phyloP scores from a whole-genome alignment of 2,113 vertebrate genomes.

The Muntiacus reevesi region DNA sequence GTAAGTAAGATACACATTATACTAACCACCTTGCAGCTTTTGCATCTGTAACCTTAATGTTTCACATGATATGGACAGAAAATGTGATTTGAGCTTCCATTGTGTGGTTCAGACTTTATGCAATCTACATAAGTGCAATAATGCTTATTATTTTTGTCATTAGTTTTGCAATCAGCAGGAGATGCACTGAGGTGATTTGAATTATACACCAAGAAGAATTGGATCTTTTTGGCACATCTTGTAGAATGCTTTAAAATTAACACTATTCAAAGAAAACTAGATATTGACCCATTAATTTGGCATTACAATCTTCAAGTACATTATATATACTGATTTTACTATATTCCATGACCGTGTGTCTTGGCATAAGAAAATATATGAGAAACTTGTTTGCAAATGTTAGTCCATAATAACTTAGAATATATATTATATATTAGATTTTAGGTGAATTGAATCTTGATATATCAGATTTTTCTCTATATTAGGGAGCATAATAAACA shows the following conservation, averaged over 20 bases:
- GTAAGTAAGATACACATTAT: background rate
- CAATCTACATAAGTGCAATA: background rate
- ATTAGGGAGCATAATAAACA: background rate
- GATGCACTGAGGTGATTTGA: background rate
- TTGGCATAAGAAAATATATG: background rate
- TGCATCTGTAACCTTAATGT: background rate
- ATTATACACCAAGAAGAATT: constrained; percentile 35
- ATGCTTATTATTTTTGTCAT: background rate
- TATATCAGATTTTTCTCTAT: background rate
- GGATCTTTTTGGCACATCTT: background rate
- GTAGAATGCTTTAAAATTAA: constrained; percentile 39
- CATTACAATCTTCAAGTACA: background rate
- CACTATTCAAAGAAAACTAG: background rate
- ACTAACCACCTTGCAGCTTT: background rate
- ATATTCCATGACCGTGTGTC: background rate
- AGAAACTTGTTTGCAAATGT: constrained; percentile 15
- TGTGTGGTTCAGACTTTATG: background rate
- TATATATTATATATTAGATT: background rate
- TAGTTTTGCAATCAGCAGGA: constrained; percentile 33
- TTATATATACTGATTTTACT: constrained; percentile 16
- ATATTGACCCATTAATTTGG: background rate
- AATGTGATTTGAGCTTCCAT: background rate
- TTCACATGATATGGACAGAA: background rate
- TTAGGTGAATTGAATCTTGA: background rate
- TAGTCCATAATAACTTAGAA: constrained; percentile 39